Evolutionary conservation across 1,140 invertebrate species (phyloP).

Genomic region (Charaxes varanes): DNA sequence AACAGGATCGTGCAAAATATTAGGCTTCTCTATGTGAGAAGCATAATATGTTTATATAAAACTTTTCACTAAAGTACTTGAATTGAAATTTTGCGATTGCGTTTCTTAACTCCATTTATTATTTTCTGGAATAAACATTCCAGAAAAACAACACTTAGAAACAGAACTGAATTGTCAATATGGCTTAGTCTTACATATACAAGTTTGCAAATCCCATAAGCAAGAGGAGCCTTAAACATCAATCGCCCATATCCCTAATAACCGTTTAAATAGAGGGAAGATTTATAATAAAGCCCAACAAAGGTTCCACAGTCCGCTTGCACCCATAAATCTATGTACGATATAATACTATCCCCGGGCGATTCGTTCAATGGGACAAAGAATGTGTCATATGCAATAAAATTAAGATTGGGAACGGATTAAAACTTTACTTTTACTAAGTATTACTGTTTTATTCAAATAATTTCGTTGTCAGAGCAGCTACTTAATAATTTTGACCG

Average conservation of each 20-base stretch:
- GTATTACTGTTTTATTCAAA: too few relatives aligned
- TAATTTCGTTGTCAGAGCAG: too few relatives aligned
- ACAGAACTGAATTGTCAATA: too few relatives aligned
- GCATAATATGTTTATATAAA: too few relatives aligned
- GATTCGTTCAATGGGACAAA: constrained; percentile 56
- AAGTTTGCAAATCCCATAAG: neutral
- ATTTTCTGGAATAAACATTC: too few relatives aligned
- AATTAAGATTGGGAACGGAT: constrained; percentile 25
- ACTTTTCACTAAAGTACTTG: too few relatives aligned
- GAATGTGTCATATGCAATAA: constrained; percentile 48
- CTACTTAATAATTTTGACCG: too few relatives aligned
- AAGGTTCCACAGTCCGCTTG: constrained; percentile 47
- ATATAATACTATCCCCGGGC: constrained; percentile 61
- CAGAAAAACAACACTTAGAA: too few relatives aligned
- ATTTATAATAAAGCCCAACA: constrained; percentile 62
- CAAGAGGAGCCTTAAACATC: constrained; percentile 28
- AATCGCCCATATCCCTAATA: constrained; percentile 54
- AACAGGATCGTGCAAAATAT: too few relatives aligned
- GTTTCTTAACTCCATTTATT: too few relatives aligned
- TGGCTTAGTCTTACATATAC: neutral
- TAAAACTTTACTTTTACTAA: constrained; percentile 2
- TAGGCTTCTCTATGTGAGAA: too few relatives aligned
- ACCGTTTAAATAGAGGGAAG: constrained; percentile 54
- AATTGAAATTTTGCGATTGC: too few relatives aligned
- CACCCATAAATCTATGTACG: constrained; percentile 61